phyloP scores from a whole-genome alignment of 2,888 invertebrate genomes.

The Synergus umbraculus region DNA sequence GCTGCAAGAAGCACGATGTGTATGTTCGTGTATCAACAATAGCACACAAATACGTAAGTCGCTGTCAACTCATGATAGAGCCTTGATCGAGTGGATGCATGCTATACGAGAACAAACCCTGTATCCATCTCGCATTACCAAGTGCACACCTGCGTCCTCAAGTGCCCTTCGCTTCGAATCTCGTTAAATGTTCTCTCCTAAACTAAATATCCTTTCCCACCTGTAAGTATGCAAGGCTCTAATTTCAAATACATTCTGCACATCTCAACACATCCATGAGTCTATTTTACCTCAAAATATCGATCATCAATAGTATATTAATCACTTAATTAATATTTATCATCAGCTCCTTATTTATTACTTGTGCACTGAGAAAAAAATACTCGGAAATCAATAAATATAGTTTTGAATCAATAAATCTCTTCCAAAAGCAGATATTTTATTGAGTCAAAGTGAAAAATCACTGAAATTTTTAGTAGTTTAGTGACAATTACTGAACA shows the following conservation, averaged over 20 bases:
- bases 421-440: too few species aligned
- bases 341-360: too few species aligned
- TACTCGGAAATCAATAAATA: too few species aligned
- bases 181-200: constrained; percentile 27
- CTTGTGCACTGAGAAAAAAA: too few species aligned
- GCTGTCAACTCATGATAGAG: constrained; percentile 69
- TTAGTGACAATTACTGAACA: too few species aligned
- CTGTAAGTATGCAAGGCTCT: not conserved
- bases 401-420: too few species aligned
- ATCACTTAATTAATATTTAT: too few species aligned
- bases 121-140: constrained; percentile 70
- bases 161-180: constrained; percentile 48
- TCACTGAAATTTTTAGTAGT: too few species aligned
- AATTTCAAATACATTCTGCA: not conserved
- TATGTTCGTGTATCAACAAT: constrained; percentile 1
- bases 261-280: not conserved
- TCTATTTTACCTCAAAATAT: not conserved
- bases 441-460: too few species aligned
- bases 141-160: constrained; percentile 59
- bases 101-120: constrained; percentile 70
- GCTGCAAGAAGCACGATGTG: not conserved
- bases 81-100: constrained; percentile 75
- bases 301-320: too few species aligned
- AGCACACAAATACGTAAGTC: constrained; percentile 64
- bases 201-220: constrained; percentile 9